Evolutionary conservation across 1,140 invertebrate species (phyloP), one percentile per base, ranked within the genome.

Genomic region (Micrasema longulum): DNA sequence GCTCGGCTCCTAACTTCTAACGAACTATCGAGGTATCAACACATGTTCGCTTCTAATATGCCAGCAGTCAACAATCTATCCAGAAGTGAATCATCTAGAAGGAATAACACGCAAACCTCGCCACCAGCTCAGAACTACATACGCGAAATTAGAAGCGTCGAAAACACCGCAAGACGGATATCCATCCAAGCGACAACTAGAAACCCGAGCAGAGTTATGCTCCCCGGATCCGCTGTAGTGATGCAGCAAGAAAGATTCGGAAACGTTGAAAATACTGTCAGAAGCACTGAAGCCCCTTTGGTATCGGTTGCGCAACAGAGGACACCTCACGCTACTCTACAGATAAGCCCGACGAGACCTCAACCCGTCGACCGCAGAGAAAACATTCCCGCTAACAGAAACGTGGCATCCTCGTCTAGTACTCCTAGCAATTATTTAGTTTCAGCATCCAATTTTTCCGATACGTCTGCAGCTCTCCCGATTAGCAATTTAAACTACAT

Each of bases 1-100:
- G 84, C 82, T 1, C 71, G 82, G 53, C 82, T 82, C 0, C 68
- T 85, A 0, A 68, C 80, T 18, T 79, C 82, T 0, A 77, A 76
- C 48, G 83, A 85, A 68, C 80, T 84, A 71, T 78, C 80, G 4
- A 78, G 82, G 12, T 76, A 73, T 38, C 74, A 76, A 52, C 74
- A 76, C 47, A 73, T 76, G 74, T 72, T 73, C 50, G 64, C 71
- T 16, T 73, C 74, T 14, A 76, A 73, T 48, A 69, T 72, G 66
- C 14, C 57, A 7, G 43, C 60, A 48, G n/a, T n/a, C n/a, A 14
- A 20, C 18, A 43, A 47, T 55, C 62, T 26, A 1, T 3, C 14
- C 5, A 52, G 69, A 41, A 65, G 14, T 50, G 55, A 48, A 31
- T 60, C 41, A 16, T 60, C 36, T 23, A 43, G 71, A 53, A 70